A percentile compares a stretch with the other conserved stretches of the same genome.
Evolutionary conservation across 2,113 vertebrate genomes (phyloP).

Genomic region (Sigmodon hispidus): DNA sequence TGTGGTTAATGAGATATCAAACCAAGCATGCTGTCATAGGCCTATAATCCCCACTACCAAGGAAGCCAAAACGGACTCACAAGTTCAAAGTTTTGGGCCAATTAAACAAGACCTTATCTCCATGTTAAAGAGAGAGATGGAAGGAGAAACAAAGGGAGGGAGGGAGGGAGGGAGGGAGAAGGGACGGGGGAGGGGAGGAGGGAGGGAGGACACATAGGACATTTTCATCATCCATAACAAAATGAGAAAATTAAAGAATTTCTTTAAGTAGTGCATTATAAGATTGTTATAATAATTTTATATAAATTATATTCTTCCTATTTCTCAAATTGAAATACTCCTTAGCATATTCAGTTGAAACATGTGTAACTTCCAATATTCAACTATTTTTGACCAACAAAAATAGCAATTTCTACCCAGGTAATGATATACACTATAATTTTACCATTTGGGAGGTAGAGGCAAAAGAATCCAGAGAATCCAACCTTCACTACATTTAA

Average conservation of each 20-base stretch:
- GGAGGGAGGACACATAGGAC: not conserved
- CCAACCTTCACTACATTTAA: not conserved
- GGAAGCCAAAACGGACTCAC: not conserved
- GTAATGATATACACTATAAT: not conserved
- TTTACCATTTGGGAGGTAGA: not conserved
- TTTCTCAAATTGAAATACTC: constrained; percentile 45
- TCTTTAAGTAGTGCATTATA: no score
- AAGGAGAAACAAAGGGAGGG: not conserved
- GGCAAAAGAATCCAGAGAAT: not conserved
- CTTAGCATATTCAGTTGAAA: not conserved
- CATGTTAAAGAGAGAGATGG: not conserved
- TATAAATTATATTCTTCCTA: constrained; percentile 5
- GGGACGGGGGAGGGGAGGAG: not conserved
- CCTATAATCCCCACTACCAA: not conserved
- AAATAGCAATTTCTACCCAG: constrained; percentile 16
- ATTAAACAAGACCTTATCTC: not conserved
- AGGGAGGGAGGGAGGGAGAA: no score
- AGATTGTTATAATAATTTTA: no score
- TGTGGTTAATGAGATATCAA: not conserved
- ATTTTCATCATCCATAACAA: not conserved
- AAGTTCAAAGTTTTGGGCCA: not conserved
- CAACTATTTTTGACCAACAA: constrained; percentile 20
- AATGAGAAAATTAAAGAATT: constrained; percentile 51
- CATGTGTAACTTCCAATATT: constrained; percentile 61
- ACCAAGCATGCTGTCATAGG: not conserved